phyloP scores from a whole-genome alignment of 2,113 vertebrate species.

The Pterocles orientalis region DNA sequence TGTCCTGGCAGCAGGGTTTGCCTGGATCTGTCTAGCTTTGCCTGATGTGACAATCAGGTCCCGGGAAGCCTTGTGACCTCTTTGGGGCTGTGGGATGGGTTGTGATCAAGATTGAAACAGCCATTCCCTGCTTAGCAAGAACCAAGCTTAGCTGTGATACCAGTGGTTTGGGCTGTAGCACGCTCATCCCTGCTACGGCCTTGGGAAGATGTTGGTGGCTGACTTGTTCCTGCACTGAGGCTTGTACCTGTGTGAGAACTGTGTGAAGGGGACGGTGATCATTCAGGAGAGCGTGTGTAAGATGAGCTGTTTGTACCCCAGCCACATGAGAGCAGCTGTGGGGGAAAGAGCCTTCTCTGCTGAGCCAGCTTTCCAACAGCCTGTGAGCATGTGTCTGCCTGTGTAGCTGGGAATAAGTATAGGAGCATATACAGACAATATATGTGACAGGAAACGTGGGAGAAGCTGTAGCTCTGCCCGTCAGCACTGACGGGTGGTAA shows the following conservation, averaged over 20 bases:
- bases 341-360: neutral
- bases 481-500: neutral
- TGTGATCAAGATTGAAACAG: neutral
- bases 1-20: neutral
- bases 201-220: rapidly evolving
- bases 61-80: neutral
- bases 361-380: neutral
- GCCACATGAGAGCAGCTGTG: neutral
- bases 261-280: neutral
- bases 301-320: neutral
- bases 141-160: neutral
- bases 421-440: neutral
- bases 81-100: rapidly evolving
- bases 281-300: neutral
- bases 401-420: neutral
- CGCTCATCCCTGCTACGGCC: neutral
- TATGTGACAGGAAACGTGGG: neutral
- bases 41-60: rapidly evolving
- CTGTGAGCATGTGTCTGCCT: neutral
- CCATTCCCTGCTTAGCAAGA: neutral
- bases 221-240: neutral
- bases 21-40: neutral
- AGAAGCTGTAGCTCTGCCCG: neutral
- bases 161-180: neutral
- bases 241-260: neutral